phyloP scores from a whole-genome alignment of 92 coral and sea anemone species.

The Palythoa grandis region DNA sequence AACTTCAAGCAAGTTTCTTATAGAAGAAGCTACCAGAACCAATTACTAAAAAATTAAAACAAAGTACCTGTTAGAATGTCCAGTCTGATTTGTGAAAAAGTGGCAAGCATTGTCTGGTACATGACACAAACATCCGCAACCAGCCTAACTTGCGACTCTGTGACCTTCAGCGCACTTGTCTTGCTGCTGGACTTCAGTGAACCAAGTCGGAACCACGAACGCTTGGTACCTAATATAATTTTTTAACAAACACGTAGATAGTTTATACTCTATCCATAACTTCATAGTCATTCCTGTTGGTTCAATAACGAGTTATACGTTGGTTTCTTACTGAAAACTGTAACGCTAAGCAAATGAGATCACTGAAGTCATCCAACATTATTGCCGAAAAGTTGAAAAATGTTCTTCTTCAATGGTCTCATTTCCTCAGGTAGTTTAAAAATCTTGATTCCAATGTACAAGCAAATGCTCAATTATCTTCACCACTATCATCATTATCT shows the following conservation, averaged over 20 bases:
- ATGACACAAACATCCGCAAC: slow-evolving; percentile 90
- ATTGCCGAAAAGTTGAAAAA: too few species aligned
- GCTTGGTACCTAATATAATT: slow-evolving; percentile 60
- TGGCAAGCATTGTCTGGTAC: slow-evolving; percentile 83
- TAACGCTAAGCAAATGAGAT: neutral
- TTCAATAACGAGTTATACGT: neutral
- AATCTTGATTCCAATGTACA: too few species aligned
- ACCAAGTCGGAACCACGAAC: slow-evolving; percentile 74
- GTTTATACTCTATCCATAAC: neutral
- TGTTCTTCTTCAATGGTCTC: too few species aligned
- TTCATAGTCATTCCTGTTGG: neutral
- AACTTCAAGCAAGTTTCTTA: too few species aligned
- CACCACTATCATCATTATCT: too few species aligned
- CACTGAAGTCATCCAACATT: too few species aligned
- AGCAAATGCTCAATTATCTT: too few species aligned
- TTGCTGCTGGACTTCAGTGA: slow-evolving; percentile 61
- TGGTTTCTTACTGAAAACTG: neutral
- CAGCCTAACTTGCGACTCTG: slow-evolving; percentile 76
- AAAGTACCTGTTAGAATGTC: slow-evolving; percentile 89
- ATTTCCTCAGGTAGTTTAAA: too few species aligned
- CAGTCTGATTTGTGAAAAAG: slow-evolving; percentile 90
- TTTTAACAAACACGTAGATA: neutral
- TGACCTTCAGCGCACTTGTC: slow-evolving; percentile 60
- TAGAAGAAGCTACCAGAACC: neutral
- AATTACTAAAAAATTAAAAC: neutral